Percentiles rank a stretch among this genome's conserved stretches.
phyloP scores from a whole-genome alignment of 2,113 vertebrate species.

The Sciurus niger region DNA sequence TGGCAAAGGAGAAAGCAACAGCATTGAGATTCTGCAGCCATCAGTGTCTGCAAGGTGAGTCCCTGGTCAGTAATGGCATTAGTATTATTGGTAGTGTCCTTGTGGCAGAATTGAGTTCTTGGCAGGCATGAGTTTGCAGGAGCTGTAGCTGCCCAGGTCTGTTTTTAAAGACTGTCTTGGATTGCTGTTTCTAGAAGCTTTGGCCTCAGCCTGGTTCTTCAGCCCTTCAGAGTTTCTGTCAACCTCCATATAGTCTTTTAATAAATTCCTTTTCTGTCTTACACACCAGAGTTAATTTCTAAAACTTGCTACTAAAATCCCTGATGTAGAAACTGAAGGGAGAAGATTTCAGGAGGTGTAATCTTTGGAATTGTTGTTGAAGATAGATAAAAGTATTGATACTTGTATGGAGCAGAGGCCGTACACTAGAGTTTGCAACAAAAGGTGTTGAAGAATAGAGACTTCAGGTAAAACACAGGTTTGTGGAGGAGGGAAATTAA shows the following conservation, averaged over 20 bases:
- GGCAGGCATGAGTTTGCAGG: background rate
- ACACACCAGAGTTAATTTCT: background rate
- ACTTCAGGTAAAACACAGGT: background rate
- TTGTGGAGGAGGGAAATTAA: background rate
- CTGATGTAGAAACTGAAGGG: background rate
- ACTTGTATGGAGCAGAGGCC: background rate
- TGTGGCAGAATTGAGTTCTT: background rate
- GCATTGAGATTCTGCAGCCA: background rate
- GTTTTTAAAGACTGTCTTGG: background rate
- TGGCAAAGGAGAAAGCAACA: constrained; percentile 3
- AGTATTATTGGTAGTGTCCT: background rate
- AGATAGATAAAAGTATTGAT: background rate
- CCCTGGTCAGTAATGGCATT: background rate
- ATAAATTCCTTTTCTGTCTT: background rate
- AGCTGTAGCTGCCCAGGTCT: background rate
- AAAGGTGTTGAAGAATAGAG: background rate
- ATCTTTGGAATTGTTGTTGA: background rate
- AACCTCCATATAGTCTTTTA: background rate
- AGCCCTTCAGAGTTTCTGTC: background rate
- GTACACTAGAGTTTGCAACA: background rate
- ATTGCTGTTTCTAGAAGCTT: background rate
- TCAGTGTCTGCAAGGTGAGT: background rate
- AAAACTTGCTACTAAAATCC: background rate
- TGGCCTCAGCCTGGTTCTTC: background rate
- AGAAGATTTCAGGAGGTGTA: background rate